Conservation (phyloP, 1,140 invertebrate species). For the Paralvinella palmiformis region DNA sequence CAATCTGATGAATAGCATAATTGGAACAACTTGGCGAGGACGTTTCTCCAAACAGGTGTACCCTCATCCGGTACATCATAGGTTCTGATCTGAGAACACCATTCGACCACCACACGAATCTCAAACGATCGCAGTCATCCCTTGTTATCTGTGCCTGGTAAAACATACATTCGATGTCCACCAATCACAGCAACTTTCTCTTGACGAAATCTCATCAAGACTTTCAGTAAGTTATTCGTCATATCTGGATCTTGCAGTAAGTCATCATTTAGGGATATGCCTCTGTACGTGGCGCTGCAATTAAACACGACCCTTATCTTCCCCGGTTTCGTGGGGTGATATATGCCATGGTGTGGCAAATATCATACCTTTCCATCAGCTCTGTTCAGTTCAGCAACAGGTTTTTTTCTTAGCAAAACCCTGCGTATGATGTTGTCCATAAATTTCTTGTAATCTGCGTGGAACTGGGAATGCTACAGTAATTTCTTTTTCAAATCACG, state of each 20-base stretch:
- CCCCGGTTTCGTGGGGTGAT: conserved; percentile 14
- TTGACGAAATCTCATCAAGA: conserved; percentile 23
- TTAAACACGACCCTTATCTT: conserved; percentile 28
- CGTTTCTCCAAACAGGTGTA: conserved; percentile 18
- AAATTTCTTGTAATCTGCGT: neutral
- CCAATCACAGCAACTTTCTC: conserved; percentile 18
- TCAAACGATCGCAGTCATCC: conserved; percentile 4
- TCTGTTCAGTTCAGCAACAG: neutral
- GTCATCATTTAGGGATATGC: conserved; percentile 22
- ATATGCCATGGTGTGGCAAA: conserved; percentile 26
- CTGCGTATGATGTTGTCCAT: neutral
- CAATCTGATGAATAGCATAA: conserved; percentile 16
- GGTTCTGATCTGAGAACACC: neutral
- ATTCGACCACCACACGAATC: conserved; percentile 21
- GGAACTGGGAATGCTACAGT: too few relatives aligned
- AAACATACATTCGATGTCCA: conserved; percentile 26
- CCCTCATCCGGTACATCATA: conserved; percentile 13
- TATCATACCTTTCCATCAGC: conserved; percentile 16
- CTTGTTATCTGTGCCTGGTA: conserved; percentile 12
- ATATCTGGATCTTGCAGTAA: conserved; percentile 26
- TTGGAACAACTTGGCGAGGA: conserved; percentile 22
- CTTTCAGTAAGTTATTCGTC: conserved; percentile 15
- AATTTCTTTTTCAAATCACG: too few relatives aligned
- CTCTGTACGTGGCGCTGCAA: conserved; percentile 15
- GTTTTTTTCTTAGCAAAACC: neutral